Conservation (phyloP, 2,797 vertebrate genomes). For the Novumbra hubbsi region DNA sequence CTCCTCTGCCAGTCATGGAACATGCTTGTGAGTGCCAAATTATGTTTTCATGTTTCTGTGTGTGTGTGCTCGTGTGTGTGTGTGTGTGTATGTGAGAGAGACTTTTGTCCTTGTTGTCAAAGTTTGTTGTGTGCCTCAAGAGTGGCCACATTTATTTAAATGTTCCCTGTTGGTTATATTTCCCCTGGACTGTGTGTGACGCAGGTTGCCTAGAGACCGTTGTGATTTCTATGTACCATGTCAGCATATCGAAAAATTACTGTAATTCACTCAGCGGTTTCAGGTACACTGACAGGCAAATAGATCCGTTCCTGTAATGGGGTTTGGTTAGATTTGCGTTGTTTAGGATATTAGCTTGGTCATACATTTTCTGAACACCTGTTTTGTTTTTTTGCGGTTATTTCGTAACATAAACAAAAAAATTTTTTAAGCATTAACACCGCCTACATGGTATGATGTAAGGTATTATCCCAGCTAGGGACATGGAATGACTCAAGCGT, state of each 20-base stretch:
- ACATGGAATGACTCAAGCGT: neutral
- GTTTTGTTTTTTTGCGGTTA: neutral
- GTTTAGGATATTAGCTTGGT: neutral
- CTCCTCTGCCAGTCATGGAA: slow-evolving; percentile 82
- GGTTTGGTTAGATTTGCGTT: neutral
- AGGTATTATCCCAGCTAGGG: neutral
- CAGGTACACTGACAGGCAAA: neutral
- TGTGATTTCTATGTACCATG: neutral
- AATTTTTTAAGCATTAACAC: neutral
- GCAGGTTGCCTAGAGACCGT: neutral
- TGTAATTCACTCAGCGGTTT: neutral
- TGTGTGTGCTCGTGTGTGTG: neutral
- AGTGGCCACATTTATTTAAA: neutral
- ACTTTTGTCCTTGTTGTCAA: slow-evolving; percentile 1
- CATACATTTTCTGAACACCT: neutral
- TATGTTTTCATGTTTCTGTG: neutral
- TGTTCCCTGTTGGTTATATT: neutral
- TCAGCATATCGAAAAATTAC: neutral
- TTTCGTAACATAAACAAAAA: neutral
- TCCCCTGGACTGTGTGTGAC: neutral
- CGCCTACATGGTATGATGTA: neutral
- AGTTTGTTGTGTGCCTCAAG: neutral
- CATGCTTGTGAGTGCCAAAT: slow-evolving; percentile 80
- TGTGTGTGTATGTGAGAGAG: neutral
- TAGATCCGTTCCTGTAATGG: neutral